Evolutionary conservation across 2,888 invertebrate species (phyloP).

Genomic region (Odontothrips loti): DNA sequence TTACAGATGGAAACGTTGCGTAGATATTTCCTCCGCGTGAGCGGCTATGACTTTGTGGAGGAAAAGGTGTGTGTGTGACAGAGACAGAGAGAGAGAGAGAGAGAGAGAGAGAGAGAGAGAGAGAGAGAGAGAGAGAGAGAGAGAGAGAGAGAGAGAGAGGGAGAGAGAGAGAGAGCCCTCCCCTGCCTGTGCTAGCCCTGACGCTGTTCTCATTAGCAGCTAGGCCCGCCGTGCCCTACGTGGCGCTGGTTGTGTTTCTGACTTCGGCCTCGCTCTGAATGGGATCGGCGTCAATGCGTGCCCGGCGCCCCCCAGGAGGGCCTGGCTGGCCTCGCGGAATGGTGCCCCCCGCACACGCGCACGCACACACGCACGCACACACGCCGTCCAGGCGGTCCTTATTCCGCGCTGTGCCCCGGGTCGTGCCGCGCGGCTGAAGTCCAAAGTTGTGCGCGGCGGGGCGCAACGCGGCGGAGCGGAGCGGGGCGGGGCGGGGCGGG

Average conservation of each 20-base stretch:
- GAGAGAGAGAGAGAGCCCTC: conserved; percentile 27
- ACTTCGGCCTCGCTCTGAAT: no score
- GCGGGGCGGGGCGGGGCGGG: background rate
- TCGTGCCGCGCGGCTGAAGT: no score
- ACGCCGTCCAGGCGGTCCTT: no score
- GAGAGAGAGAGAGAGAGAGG: background rate
- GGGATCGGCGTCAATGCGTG: no score
- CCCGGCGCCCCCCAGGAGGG: no score
- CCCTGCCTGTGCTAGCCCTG: conserved; percentile 31
- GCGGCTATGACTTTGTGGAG: no score
- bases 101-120: conserved; percentile 13
- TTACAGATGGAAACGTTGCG: no score
- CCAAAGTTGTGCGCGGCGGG: background rate
- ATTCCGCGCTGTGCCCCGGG: no score
- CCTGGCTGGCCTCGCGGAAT: no score
- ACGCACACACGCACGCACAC: no score
- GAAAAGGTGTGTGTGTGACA: background rate
- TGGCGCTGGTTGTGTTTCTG: background rate
- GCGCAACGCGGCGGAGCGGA: background rate
- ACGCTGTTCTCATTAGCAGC: conserved; percentile 18
- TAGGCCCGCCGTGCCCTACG: background rate
- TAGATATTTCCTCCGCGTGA: no score
- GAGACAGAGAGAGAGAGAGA: conserved; percentile 21
- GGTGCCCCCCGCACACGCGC: no score
- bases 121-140: conserved; percentile 24